Percentiles rank a stretch among this genome's conserved stretches.
phyloP scores from a whole-genome alignment of 2,113 vertebrate species.

The Cavia porcellus region DNA sequence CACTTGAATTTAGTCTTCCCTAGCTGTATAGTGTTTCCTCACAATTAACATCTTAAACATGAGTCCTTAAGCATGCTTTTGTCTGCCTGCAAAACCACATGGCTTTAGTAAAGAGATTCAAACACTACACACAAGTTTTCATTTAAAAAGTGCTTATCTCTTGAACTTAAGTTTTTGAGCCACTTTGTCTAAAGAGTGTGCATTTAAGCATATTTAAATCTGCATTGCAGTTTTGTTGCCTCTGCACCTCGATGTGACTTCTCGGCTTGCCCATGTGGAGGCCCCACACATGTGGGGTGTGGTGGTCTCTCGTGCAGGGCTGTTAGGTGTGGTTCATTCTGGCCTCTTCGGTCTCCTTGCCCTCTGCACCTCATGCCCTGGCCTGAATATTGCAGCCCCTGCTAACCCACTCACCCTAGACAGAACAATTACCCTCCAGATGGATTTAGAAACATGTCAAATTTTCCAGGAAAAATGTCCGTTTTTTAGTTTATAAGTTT shows the following conservation, averaged over 20 bases:
- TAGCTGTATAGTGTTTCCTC: background rate
- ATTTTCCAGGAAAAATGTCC: background rate
- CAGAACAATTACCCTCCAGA: background rate
- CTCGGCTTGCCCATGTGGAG: background rate
- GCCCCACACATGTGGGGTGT: fast-evolving
- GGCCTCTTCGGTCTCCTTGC: background rate
- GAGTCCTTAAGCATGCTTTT: background rate
- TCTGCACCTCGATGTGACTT: background rate
- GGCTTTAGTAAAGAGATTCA: background rate
- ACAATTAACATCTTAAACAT: background rate
- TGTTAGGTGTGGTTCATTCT: background rate
- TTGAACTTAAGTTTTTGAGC: background rate
- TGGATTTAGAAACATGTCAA: background rate
- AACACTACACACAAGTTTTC: background rate
- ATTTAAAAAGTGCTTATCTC: background rate
- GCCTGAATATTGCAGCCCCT: background rate
- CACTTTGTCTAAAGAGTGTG: background rate
- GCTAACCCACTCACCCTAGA: background rate
- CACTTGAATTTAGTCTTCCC: background rate
- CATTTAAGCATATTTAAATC: background rate
- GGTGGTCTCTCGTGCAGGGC: background rate
- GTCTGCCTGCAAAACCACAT: background rate
- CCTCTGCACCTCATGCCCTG: background rate
- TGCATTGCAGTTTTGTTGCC: background rate
- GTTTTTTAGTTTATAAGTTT: background rate